These are phyloP conservation scores for Pammene fasciana DNA, from an alignment of 2,888 invertebrate species.

Conservation along the genomic window DNA sequence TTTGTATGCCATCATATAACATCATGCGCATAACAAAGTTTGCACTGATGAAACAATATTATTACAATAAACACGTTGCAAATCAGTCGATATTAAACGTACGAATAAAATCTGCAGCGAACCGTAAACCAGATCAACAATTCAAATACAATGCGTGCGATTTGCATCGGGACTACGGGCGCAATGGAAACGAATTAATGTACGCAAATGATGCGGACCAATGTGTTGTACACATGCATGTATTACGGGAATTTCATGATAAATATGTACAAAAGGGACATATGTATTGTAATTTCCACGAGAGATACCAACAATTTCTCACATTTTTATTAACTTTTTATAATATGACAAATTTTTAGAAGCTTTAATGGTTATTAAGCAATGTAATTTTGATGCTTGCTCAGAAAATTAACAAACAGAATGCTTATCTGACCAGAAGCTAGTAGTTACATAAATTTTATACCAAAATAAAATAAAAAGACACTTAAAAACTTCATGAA, in stretches of 20 bases:
- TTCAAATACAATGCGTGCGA: slow-evolving; percentile 36
- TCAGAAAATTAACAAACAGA: neutral
- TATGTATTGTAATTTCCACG: no score
- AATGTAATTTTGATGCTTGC: no score
- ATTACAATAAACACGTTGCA: slow-evolving; percentile 12
- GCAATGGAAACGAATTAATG: slow-evolving; percentile 38
- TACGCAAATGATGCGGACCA: slow-evolving; percentile 33
- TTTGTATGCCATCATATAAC: no score
- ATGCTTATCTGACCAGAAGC: neutral
- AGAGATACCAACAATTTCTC: no score
- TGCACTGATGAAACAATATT: neutral
- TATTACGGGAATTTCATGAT: slow-evolving; percentile 16
- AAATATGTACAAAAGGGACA: neutral
- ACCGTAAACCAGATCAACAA: slow-evolving; percentile 34
- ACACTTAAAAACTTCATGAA: neutral
- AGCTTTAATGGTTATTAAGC: no score
- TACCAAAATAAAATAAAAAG: neutral
- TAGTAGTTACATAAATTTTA: neutral
- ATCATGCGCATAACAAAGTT: no score
- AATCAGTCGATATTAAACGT: slow-evolving; percentile 11
- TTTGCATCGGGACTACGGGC: slow-evolving; percentile 35
- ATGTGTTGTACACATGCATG: neutral
- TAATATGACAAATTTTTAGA: no score
- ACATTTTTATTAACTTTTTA: no score
- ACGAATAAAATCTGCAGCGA: slow-evolving; percentile 28